A percentile compares a stretch with the other conserved stretches of the same genome.
These are phyloP conservation scores for Nycticorax nycticorax DNA, from an alignment of 2,113 vertebrate species.

Conservation along the genomic window DNA sequence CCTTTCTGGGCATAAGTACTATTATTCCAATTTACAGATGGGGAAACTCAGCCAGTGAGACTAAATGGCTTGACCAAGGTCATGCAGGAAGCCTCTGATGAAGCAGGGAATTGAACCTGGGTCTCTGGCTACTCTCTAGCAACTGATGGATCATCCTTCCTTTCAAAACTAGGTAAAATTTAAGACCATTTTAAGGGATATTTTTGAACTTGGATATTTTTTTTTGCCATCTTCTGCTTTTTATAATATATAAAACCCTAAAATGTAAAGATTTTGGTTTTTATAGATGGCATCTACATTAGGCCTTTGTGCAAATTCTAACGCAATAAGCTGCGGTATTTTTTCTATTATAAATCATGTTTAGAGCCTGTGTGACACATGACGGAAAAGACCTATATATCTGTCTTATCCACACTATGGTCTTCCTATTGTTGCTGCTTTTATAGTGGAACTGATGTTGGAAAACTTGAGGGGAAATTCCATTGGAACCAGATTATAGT, in stretches of 20 bases:
- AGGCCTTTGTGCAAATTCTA: not conserved
- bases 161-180: conserved; percentile 48
- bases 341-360: not conserved
- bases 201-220: not conserved
- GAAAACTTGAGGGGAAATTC: not conserved
- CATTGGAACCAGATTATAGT: not conserved
- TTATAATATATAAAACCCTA: not conserved
- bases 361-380: not conserved
- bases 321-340: not conserved
- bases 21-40: conserved; percentile 47
- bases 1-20: conserved; percentile 15
- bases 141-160: conserved; percentile 24
- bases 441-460: not conserved
- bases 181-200: conserved; percentile 15
- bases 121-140: conserved; percentile 15
- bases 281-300: not conserved
- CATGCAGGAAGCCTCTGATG: conserved; percentile 28
- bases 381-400: not conserved
- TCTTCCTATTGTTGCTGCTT: not conserved
- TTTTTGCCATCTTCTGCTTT: not conserved
- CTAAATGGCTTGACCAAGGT: conserved; percentile 10
- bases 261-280: not conserved
- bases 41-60: conserved; percentile 25
- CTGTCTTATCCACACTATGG: not conserved
- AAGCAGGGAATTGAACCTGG: conserved; percentile 33